Evolutionary conservation across 2,113 vertebrate genomes (phyloP).

Genomic region (Oxyruncus cristatus): DNA sequence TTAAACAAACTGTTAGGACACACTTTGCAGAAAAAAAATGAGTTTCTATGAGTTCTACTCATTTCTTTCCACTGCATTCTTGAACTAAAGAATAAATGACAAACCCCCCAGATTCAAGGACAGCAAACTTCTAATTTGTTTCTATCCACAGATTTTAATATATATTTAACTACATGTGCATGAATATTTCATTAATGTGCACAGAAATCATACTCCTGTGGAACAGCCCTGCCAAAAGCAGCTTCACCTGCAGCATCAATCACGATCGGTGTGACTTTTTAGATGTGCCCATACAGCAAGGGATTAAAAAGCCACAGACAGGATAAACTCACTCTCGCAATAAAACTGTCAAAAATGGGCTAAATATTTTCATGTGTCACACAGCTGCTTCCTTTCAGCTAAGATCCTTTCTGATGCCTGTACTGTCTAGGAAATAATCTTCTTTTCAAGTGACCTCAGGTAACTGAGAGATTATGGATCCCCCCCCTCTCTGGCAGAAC

Average conservation of each 20-base stretch:
- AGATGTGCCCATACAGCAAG: neutral
- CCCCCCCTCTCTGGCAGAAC: neutral
- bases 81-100: neutral
- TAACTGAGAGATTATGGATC: neutral
- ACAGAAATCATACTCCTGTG: neutral
- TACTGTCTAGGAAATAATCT: neutral
- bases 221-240: neutral
- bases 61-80: neutral
- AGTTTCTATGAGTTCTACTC: neutral
- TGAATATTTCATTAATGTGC: neutral
- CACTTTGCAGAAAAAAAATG: neutral
- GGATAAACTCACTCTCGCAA: neutral
- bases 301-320: neutral
- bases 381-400: neutral
- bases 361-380: neutral
- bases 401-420: neutral
- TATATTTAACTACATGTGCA: neutral
- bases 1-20: neutral
- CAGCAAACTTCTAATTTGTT: neutral
- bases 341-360: neutral
- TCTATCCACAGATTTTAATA: neutral
- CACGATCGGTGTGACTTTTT: neutral
- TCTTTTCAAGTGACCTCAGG: neutral
- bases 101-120: neutral
- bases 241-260: neutral